These are phyloP conservation scores for Palaemon carinicauda DNA, from an alignment of 1,140 invertebrate species.

Conservation along the genomic window DNA sequence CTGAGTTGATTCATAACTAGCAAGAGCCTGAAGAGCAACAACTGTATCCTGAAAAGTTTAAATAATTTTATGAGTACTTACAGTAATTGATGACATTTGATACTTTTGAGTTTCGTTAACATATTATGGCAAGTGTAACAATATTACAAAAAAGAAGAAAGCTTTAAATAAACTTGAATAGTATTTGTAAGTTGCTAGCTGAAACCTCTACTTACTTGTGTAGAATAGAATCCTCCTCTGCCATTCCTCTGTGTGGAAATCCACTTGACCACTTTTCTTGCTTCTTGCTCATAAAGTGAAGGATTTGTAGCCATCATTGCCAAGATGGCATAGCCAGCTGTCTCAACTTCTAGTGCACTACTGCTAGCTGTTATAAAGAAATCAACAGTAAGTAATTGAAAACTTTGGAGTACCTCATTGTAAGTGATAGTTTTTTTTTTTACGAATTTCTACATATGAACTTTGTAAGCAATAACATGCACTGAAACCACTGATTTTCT, in stretches of 20 bases:
- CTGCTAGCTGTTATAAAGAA: constrained; percentile 62
- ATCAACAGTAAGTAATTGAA: neutral
- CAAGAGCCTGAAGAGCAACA: constrained; percentile 73
- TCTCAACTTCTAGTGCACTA: constrained; percentile 62
- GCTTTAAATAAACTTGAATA: too few species aligned
- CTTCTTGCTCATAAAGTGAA: neutral
- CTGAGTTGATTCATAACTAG: constrained; percentile 54
- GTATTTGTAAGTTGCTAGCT: too few species aligned
- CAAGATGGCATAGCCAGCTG: constrained; percentile 23
- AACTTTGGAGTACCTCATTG: constrained; percentile 65
- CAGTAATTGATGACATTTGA: constrained; percentile 66
- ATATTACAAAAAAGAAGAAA: too few species aligned
- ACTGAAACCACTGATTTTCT: too few species aligned
- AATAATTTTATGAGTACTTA: constrained; percentile 83
- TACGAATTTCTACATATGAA: too few species aligned
- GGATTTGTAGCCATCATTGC: neutral
- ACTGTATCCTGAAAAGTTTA: constrained; percentile 76
- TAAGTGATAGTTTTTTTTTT: too few species aligned
- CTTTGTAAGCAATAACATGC: too few species aligned
- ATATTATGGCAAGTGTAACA: too few species aligned
- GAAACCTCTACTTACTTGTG: constrained; percentile 70
- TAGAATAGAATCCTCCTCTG: constrained; percentile 80
- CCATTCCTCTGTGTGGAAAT: constrained; percentile 71
- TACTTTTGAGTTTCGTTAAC: neutral
- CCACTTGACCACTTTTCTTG: constrained; percentile 71